phyloP scores from a whole-genome alignment of 2,113 vertebrate genomes.

The Danio rerio region GRCz12tu NC_133200.1:33837001-33837500 shows the following conservation, averaged over 20 bases:
- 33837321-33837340: conserved; percentile 30
- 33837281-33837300: conserved; percentile 69
- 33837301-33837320: conserved; percentile 73
- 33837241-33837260: conserved; percentile 58
- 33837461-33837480: neutral
- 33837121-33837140: neutral
- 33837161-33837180: conserved; percentile 75
- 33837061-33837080: neutral
- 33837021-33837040: too few species aligned
- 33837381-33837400: neutral
- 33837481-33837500: neutral
- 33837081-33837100: too few species aligned
- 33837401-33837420: neutral
- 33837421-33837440: conserved; percentile 1
- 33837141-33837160: conserved; percentile 73
- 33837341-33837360: neutral
- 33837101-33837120: neutral
- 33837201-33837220: conserved; percentile 80
- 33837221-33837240: conserved; percentile 70
- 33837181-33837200: conserved; percentile 70
- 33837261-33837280: conserved; percentile 65
- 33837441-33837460: neutral
- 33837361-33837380: neutral
- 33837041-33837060: too few species aligned
- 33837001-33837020: too few species aligned